Base-by-base conservation (phyloP, 2,797 vertebrate genomes). In the Brachyalestes nurse region DNA sequence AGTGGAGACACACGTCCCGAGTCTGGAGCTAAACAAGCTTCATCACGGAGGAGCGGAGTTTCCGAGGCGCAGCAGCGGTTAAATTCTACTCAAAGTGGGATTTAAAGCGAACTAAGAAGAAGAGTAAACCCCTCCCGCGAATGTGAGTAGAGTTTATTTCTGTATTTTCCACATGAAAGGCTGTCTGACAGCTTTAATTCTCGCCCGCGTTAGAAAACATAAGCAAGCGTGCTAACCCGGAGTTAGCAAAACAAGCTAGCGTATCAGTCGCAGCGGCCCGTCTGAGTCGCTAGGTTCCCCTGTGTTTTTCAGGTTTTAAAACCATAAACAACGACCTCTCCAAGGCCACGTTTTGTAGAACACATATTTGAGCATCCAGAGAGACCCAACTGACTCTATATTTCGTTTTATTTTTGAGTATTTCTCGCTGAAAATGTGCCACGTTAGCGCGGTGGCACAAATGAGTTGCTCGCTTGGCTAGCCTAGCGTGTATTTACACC, bases 201-300 rank as follows among this genome's bases (percentile, higher is more conserved):
- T 23, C 69, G 67, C 51, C 64, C 23, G 47, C 53, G 34, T 55
- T 55, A 58, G 71, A 23, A 62, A 60, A 61, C 21, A 16, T 62
- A 62, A 47, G 75, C 80, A 64, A 25, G 58, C 49, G 6, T 3
- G 72, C 72, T 53, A 53, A 38, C 23, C 10, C 40, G 0, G 2
- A 61, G 40, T 69, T 82, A 82, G 81, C 81, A 82, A 73, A 82
- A 82, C 81, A 82, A 78, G 79, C 73, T 47, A 13, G 62, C 62
- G 34, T 7, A 65, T 8, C 55, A 40, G 10, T 61, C 23, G 16
- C 72, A 10, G 79, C 66, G 71, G 71, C 71, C 71, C 49, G 16
- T 47, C 12, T 4, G 47, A 17, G 47, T 34, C 47, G 47, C 34
- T 51, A 70, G 45, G 65, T 47, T 66, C 8, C n/a, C 42, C 34